Percentiles rank a stretch among this genome's conserved stretches.
Evolutionary conservation across 2,888 invertebrate genomes (phyloP).

Genomic region (Meiosimyza platycephala): DNA sequence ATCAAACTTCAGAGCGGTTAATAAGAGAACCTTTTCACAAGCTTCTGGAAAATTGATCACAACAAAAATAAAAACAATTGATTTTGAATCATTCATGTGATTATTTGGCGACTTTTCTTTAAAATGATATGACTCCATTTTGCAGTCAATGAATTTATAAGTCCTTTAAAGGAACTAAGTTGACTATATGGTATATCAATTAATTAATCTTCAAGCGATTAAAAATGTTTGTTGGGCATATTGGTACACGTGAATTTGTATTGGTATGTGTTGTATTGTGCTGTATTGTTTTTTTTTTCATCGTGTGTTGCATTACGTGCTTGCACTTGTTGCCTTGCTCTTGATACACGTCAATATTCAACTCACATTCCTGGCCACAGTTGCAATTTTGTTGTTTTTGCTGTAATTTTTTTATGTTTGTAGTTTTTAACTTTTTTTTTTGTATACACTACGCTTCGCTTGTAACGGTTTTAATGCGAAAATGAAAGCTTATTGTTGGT

Average conservation of each 20-base stretch:
- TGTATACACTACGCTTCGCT: slow-evolving; percentile 50
- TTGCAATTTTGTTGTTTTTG: slow-evolving; percentile 32
- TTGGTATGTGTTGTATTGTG: slow-evolving; percentile 9
- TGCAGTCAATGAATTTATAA: too few species aligned
- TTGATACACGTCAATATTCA: slow-evolving; percentile 44
- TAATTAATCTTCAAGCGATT: too few species aligned
- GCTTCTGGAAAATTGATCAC: too few species aligned
- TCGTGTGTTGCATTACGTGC: slow-evolving; percentile 23
- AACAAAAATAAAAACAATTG: too few species aligned
- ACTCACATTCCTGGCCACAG: slow-evolving; percentile 36
- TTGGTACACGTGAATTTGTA: background rate
- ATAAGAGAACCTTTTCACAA: too few species aligned
- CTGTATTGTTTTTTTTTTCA: slow-evolving; percentile 7
- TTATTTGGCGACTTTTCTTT: too few species aligned
- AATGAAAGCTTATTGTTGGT: slow-evolving; percentile 59
- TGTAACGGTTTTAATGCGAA: slow-evolving; percentile 61
- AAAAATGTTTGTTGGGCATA: background rate
- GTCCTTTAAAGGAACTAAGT: too few species aligned
- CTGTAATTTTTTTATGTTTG: slow-evolving; percentile 23
- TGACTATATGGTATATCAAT: too few species aligned
- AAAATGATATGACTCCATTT: too few species aligned
- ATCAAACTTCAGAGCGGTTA: too few species aligned
- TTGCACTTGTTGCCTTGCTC: slow-evolving; percentile 52
- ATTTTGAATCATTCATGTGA: too few species aligned
- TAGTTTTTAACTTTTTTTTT: slow-evolving; percentile 38